These are phyloP conservation scores for Sebastes vulpes DNA, from an alignment of 2,797 vertebrate genomes.

Conservation along the genomic window DNA sequence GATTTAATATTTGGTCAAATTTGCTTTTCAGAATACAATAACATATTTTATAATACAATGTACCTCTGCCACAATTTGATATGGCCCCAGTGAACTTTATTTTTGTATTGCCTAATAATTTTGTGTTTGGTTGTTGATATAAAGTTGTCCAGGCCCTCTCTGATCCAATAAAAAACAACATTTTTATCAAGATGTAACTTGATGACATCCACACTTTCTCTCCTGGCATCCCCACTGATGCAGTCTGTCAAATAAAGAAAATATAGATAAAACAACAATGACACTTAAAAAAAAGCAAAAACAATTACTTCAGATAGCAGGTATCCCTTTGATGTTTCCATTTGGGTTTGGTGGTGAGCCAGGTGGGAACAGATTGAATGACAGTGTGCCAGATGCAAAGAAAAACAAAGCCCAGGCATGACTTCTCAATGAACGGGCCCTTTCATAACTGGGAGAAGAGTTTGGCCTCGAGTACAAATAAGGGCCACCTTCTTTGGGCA, in stretches of 20 bases:
- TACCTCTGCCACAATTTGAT: too few species aligned
- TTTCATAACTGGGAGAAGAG: slow-evolving; percentile 58
- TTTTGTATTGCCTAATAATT: background rate
- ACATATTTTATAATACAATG: background rate
- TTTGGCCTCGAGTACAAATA: slow-evolving; percentile 55
- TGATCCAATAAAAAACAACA: background rate
- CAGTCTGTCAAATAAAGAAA: slow-evolving; percentile 15
- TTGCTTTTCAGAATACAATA: background rate
- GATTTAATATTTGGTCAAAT: background rate
- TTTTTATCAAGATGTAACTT: slow-evolving; percentile 39
- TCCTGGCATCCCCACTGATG: slow-evolving; percentile 7
- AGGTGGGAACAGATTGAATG: slow-evolving; percentile 62
- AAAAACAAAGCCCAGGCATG: slow-evolving; percentile 61
- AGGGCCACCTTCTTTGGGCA: slow-evolving; percentile 21
- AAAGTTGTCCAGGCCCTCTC: background rate
- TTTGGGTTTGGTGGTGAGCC: slow-evolving; percentile 58
- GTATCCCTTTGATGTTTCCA: slow-evolving; percentile 64
- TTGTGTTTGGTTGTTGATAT: background rate
- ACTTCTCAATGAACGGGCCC: slow-evolving; percentile 66
- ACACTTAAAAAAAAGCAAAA: slow-evolving; percentile 1
- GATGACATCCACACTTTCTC: slow-evolving; percentile 12
- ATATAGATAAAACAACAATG: slow-evolving; percentile 25
- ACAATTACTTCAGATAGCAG: slow-evolving; percentile 41
- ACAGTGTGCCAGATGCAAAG: slow-evolving; percentile 53
- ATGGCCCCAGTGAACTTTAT: background rate